Conservation (phyloP, 2,797 vertebrate genomes). For the Masticophis lateralis region DNA sequence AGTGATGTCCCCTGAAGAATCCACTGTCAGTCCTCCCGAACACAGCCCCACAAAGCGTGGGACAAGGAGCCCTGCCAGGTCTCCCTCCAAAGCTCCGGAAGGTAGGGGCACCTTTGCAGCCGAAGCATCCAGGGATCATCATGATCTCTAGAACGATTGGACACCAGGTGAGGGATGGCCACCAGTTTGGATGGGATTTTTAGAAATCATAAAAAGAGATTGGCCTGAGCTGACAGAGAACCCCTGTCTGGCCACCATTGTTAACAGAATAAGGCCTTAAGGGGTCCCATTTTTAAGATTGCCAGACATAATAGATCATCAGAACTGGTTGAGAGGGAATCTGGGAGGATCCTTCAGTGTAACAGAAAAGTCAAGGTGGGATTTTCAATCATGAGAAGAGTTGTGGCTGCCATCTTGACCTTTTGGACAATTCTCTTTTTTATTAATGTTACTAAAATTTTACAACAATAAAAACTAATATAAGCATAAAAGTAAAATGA, state of each 20-base stretch:
- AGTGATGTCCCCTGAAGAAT: slow-evolving; percentile 49
- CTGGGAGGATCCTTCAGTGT: background rate
- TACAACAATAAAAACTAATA: background rate
- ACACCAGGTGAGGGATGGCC: background rate
- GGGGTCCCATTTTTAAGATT: too few species aligned
- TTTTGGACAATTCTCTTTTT: background rate
- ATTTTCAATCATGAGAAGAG: background rate
- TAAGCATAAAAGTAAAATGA: background rate
- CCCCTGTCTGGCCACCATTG: background rate
- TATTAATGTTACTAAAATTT: background rate
- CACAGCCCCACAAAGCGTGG: slow-evolving; percentile 70
- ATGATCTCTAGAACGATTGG: background rate
- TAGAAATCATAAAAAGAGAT: background rate
- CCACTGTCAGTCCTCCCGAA: slow-evolving; percentile 71
- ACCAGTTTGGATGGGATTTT: background rate
- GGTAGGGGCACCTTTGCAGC: slow-evolving; percentile 74
- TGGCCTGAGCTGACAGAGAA: background rate
- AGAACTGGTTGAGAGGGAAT: background rate
- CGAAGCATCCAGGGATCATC: background rate
- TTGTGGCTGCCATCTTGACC: background rate
- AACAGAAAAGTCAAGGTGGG: background rate
- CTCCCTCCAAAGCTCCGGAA: slow-evolving; percentile 72
- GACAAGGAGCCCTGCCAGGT: slow-evolving; percentile 64
- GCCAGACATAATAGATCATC: background rate
- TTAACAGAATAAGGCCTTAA: background rate